phyloP scores from a whole-genome alignment of 2,797 vertebrate genomes.

The Neopelma chrysocephalum region DNA sequence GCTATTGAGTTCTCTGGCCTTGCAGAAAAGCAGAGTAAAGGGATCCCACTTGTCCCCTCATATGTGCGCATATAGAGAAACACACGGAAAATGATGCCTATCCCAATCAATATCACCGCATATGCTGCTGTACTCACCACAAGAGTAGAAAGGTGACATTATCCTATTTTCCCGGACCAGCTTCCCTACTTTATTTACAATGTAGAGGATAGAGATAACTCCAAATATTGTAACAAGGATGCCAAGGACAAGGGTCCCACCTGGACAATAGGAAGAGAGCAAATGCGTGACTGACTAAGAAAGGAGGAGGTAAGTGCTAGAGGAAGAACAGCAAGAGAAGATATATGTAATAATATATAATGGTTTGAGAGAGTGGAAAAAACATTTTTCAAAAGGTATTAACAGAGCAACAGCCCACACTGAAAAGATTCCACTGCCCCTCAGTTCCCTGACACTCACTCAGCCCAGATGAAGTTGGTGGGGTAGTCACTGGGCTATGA shows the following conservation, averaged over 20 bases:
- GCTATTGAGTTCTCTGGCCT: background rate
- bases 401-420: background rate
- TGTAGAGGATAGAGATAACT: background rate
- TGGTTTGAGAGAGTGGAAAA: background rate
- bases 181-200: conserved; percentile 28
- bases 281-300: background rate
- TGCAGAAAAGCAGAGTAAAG: background rate
- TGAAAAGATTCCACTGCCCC: background rate
- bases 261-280: conserved; percentile 9
- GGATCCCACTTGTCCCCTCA: background rate
- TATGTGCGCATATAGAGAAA: rapidly evolving
- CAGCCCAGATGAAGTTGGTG: background rate
- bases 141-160: background rate
- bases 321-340: background rate
- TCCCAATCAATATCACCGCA: background rate
- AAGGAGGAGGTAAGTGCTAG: background rate
- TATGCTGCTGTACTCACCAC: conserved; percentile 40
- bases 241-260: background rate
- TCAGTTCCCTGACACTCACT: conserved; percentile 11
- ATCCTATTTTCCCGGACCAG: background rate
- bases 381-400: background rate
- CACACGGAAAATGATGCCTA: background rate
- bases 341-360: background rate
- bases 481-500: background rate
- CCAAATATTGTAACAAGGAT: conserved; percentile 12